Evolutionary conservation across 2,113 vertebrate genomes (phyloP), one percentile per base, ranked within the genome.

Genomic region (Microtus ochrogaster): DNA sequence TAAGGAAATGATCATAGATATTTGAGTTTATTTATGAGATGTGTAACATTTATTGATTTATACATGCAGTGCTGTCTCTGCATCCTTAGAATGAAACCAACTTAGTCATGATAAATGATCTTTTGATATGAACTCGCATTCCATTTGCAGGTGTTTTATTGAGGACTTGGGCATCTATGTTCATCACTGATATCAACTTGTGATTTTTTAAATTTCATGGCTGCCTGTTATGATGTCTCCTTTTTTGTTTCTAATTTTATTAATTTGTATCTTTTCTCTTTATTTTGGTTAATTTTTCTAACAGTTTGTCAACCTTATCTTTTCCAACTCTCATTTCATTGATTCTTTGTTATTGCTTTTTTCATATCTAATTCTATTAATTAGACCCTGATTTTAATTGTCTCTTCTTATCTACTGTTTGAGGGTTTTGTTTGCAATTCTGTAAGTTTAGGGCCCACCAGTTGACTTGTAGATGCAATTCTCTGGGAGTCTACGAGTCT

Each of bases 401-500:
- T 39, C n/a, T 39, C 22, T 44, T 76, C 24, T 76, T 39, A 44
- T 44, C 22, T 44, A 44, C 73, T 44, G 4, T 44, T 28, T 77
- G 3, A 11, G 24, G 41, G 41, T 44, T 76, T 77, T 5, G 41
- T 77, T 77, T 77, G 55, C 17, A 13, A 19, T 58, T 58, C 55
- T 58, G 12, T 89, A 30, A 73, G 7, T 89, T 36, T 36, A 74
- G 77, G 49, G 11, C 44, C 66, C 14, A 12, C 9, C 77, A 36
- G 7, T 66, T 65, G 68, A 21, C 8, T 94, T 96, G 28, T 21
- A 49, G 28, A 2, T 58, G 9, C 16, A 82, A 33, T 49, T 26
- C 85, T 68, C 72, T 82, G 72, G 33, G 96, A 94, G 9, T 82
- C 16, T 83, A 81, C 91, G 74, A 61, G 66, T 89, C 24, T 41